These are phyloP conservation scores for Aleiodes leptofemur DNA, from an alignment of 2,888 invertebrate genomes.

Conservation along the genomic window DNA sequence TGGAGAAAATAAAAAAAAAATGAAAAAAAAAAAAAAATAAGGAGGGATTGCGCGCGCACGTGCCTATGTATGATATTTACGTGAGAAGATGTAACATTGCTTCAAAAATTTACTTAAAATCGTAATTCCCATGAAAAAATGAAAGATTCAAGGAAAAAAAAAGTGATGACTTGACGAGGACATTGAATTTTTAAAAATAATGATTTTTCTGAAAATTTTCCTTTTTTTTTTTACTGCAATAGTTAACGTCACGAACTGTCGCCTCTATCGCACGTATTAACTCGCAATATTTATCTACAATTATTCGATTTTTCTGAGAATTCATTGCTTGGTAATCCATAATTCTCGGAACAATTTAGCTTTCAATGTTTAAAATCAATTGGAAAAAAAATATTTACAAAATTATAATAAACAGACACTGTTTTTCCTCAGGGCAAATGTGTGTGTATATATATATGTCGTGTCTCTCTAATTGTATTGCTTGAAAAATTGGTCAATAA, in stretches of 20 bases:
- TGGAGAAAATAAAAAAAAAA: not conserved
- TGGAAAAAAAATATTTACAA: not conserved
- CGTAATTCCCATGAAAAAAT: not conserved
- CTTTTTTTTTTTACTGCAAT: not conserved
- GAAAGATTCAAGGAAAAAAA: not conserved
- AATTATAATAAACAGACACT: not conserved
- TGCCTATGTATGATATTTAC: slow-evolving; percentile 39
- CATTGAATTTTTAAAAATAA: not conserved
- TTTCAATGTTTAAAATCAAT: not conserved
- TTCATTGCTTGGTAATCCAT: not conserved
- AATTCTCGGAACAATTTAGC: no score
- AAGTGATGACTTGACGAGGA: not conserved
- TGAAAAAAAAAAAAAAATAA: not conserved
- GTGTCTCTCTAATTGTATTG: no score
- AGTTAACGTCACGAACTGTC: not conserved
- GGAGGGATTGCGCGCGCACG: slow-evolving; percentile 47
- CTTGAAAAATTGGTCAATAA: not conserved
- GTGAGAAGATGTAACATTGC: not conserved
- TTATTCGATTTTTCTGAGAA: not conserved
- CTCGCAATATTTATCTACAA: slow-evolving; percentile 5
- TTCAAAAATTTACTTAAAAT: not conserved
- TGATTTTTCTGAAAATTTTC: not conserved
- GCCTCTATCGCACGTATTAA: not conserved
- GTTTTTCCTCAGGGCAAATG: not conserved
- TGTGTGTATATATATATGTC: no score